These are phyloP conservation scores for Hypomecis atomaria DNA, from an alignment of 2,888 invertebrate genomes.

Conservation along the genomic window DNA sequence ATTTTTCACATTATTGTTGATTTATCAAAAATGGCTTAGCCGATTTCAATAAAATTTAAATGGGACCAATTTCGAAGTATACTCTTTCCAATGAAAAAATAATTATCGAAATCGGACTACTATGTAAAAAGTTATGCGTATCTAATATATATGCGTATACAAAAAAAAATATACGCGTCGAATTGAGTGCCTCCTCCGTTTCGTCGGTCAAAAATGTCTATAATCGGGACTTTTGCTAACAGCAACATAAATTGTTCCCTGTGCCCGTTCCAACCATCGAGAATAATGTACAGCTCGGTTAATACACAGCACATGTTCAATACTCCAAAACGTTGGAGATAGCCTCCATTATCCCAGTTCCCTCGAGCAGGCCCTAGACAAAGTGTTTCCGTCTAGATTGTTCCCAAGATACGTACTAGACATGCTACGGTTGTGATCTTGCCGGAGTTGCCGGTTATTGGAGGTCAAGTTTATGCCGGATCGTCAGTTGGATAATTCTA, in stretches of 20 bases:
- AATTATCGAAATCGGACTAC: too few relatives aligned
- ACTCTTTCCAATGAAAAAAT: too few relatives aligned
- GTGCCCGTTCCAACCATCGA: not conserved
- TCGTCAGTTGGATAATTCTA: not conserved
- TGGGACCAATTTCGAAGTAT: too few relatives aligned
- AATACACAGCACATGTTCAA: conserved; percentile 32
- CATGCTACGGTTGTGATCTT: not conserved
- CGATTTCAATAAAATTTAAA: too few relatives aligned
- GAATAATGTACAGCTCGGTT: conserved; percentile 5
- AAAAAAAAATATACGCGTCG: too few relatives aligned
- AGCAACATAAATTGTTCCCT: not conserved
- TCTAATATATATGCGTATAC: too few relatives aligned
- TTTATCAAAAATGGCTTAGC: too few relatives aligned
- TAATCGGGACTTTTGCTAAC: too few relatives aligned
- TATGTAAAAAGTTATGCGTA: too few relatives aligned
- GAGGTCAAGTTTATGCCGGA: conserved; percentile 7
- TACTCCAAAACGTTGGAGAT: conserved; percentile 38
- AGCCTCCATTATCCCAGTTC: conserved; percentile 42
- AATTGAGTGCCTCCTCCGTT: too few relatives aligned
- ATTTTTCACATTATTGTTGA: too few relatives aligned
- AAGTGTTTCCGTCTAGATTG: conserved; percentile 58
- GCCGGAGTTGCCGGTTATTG: conserved; percentile 11
- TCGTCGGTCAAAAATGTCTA: too few relatives aligned
- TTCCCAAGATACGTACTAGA: conserved; percentile 51
- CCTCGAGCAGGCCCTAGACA: conserved; percentile 47